phyloP scores from a whole-genome alignment of 2,797 vertebrate genomes.

The Myoxocephalus aenaeus region DNA sequence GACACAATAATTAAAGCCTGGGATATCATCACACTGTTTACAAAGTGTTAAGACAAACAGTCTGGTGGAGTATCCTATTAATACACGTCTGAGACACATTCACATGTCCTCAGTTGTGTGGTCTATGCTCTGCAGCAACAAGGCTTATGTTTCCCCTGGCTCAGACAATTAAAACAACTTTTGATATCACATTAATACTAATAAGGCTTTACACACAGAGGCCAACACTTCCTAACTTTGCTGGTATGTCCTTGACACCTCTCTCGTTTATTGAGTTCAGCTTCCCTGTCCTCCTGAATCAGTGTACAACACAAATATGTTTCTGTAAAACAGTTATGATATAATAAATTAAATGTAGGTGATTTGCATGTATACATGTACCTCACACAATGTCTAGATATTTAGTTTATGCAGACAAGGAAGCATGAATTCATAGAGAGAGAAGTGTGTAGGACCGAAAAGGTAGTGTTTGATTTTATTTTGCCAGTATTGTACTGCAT shows the following conservation, averaged over 20 bases:
- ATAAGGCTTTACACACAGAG: constrained; percentile 30
- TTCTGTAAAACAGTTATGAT: constrained; percentile 3
- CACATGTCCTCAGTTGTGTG: constrained; percentile 29
- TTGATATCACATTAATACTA: constrained; percentile 58
- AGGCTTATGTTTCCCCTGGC: constrained; percentile 44
- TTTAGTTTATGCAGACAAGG: neutral
- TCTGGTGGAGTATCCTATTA: constrained; percentile 45
- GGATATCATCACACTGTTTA: constrained; percentile 53
- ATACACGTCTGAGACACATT: constrained; percentile 38
- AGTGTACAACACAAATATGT: neutral
- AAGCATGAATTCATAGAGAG: neutral
- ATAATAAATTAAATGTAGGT: neutral
- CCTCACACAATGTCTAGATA: neutral
- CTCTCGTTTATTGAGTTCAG: constrained; percentile 44
- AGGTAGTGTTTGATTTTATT: neutral
- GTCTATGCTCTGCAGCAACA: constrained; percentile 26
- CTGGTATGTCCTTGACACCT: constrained; percentile 32
- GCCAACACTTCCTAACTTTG: constrained; percentile 25
- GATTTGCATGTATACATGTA: neutral
- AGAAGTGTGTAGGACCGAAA: neutral
- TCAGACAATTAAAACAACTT: constrained; percentile 54
- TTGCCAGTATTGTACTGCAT: neutral
- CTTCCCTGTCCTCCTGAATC: constrained; percentile 7
- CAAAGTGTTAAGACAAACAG: constrained; percentile 60
- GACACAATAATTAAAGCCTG: constrained; percentile 41